Evolutionary conservation across 2,888 invertebrate genomes (phyloP), one percentile per base, ranked within the genome.

Genomic region (Seira sanloemensis): DNA sequence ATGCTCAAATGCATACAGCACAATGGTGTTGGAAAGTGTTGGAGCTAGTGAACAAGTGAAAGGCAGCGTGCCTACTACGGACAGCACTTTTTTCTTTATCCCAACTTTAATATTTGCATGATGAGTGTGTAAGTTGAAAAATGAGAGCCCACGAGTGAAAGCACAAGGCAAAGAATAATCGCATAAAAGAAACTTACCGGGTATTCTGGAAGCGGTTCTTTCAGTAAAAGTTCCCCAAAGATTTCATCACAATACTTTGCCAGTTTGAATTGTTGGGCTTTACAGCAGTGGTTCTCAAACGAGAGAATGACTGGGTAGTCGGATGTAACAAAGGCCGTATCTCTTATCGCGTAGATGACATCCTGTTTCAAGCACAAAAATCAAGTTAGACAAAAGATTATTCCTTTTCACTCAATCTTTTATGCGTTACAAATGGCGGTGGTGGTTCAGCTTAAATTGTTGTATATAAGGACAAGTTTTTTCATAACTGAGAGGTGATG

Each of bases 171-270:
- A 18, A 50, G n/a, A 50, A 18, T 65, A 65, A 65, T 65, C 19
- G 5, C 4, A 16, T 1, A n/a, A 65, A 5, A 65, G 12, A 50
- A 73, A 91, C 93, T 93, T 91, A 97, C 97, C 88, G 96, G 96
- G 92, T 94, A 95, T 77, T 97, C 97, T 23, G 97, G 94, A 87
- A 99, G 91, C 0, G 96, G 94, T 91, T 97, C 97, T 90, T 95
- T 97, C 88, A 98, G 93, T 90, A 99, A 93, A 90, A 98, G 92
- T 91, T 99, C 99, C 54, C 96, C 96, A 75, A 99, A 94, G 90
- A 99, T 97, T 92, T 99, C 99, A 92, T 99, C 98, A 92, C 99
- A 99, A 92, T 99, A 99, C 92, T 97, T 98, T 78, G 99, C 99
- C 92, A 99, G 93, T 92, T 99, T 99, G 91, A 97, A 96, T 92